Conservation (phyloP, 2,113 vertebrate genomes). For the Progne subis region DNA sequence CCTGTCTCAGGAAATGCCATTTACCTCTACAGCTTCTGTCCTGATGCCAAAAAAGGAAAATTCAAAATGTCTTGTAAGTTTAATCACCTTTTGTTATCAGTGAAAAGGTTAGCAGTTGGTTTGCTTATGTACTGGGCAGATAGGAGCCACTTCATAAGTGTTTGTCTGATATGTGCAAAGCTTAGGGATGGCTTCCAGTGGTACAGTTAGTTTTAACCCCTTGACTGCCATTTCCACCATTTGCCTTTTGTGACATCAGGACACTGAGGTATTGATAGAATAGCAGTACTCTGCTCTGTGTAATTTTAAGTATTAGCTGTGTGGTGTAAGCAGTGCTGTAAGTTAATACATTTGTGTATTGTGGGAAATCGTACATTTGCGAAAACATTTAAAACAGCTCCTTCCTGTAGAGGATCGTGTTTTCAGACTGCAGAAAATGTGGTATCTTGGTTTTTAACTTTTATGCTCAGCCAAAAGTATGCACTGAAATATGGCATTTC, state of each 20-base stretch:
- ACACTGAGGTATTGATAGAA: not conserved
- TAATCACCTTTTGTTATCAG: constrained; percentile 58
- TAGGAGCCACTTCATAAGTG: constrained; percentile 28
- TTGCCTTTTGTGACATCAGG: not conserved
- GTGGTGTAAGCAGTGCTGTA: not conserved
- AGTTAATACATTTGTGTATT: not conserved
- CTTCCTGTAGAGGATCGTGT: not conserved
- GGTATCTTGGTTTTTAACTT: not conserved
- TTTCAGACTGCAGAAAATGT: constrained; percentile 2
- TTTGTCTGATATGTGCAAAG: constrained; percentile 22
- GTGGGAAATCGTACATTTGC: not conserved
- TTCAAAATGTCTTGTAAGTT: constrained; percentile 31
- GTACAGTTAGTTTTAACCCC: constrained; percentile 50
- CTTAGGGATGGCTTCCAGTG: constrained; percentile 27
- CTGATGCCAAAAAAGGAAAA: constrained; percentile 50
- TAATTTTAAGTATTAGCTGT: not conserved
- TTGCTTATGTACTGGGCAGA: constrained; percentile 52
- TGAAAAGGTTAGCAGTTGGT: constrained; percentile 20
- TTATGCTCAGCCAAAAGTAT: not conserved
- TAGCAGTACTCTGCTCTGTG: not conserved
- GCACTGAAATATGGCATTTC: constrained; percentile 16
- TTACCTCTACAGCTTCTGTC: constrained; percentile 45
- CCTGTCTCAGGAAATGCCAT: constrained; percentile 30
- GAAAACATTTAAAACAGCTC: not conserved
- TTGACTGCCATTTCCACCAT: constrained; percentile 32